Percentiles rank a stretch among this genome's conserved stretches.
These are phyloP conservation scores for Macrobrachium nipponense DNA, from an alignment of 1,140 invertebrate species.

Conservation along the genomic window DNA sequence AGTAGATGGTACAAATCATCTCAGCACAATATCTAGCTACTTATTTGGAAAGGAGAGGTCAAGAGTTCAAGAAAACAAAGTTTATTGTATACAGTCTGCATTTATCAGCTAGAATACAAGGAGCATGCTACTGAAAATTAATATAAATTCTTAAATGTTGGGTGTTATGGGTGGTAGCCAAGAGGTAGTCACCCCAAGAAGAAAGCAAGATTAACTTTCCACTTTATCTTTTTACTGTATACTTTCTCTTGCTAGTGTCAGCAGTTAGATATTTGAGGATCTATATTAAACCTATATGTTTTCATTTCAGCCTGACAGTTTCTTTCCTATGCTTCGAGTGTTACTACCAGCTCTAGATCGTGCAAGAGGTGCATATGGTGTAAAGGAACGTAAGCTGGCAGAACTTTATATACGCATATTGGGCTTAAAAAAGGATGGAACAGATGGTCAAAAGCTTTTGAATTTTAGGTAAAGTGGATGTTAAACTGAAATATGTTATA, in stretches of 20 bases:
- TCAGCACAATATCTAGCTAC: no score
- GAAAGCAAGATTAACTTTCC: background rate
- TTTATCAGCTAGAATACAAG: no score
- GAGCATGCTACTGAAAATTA: no score
- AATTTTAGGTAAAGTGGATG: slow-evolving; percentile 22
- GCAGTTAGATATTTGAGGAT: background rate
- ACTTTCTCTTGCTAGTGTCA: background rate
- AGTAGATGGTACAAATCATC: no score
- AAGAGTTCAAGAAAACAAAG: no score
- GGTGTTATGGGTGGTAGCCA: no score
- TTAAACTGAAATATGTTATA: no score
- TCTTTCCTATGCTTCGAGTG: slow-evolving; percentile 75
- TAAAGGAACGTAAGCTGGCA: slow-evolving; percentile 58
- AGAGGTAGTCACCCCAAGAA: no score
- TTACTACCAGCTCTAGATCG: slow-evolving; percentile 79
- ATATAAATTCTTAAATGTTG: no score
- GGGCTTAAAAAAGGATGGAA: slow-evolving; percentile 38
- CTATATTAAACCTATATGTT: background rate
- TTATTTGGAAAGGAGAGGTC: no score
- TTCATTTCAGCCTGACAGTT: slow-evolving; percentile 66
- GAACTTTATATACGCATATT: slow-evolving; percentile 58
- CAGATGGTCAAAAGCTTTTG: slow-evolving; percentile 55
- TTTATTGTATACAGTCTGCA: no score
- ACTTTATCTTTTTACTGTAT: background rate
- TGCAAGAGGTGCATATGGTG: slow-evolving; percentile 72